These are phyloP conservation scores for Megalurothrips usitatus DNA, from an alignment of 2,888 invertebrate species.

Conservation along the genomic window DNA sequence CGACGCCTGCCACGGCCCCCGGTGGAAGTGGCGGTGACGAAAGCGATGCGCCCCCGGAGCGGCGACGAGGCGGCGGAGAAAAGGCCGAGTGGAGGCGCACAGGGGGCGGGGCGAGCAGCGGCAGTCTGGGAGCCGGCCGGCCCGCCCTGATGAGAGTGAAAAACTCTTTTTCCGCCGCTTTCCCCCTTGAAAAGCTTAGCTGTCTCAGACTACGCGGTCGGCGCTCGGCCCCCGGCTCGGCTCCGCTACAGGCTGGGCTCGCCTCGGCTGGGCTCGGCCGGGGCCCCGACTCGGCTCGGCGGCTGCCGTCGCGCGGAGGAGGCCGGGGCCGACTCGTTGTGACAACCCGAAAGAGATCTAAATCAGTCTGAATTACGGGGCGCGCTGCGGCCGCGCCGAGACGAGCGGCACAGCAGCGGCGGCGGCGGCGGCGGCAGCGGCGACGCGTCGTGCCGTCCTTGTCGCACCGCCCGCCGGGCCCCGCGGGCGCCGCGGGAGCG, in stretches of 20 bases:
- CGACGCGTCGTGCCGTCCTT: background rate
- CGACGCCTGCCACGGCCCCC: background rate
- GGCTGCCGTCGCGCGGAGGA: background rate
- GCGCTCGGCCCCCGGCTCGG: too few species aligned
- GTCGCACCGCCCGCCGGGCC: background rate
- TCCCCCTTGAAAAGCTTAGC: background rate
- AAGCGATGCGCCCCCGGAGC: background rate
- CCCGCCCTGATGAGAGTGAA: slow-evolving; percentile 8
- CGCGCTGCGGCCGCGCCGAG: background rate
- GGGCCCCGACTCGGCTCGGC: slow-evolving; percentile 11
- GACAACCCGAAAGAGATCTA: slow-evolving; percentile 22
- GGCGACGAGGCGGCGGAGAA: background rate
- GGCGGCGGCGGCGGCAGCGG: background rate
- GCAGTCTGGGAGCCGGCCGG: slow-evolving; percentile 2
- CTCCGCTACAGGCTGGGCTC: background rate
- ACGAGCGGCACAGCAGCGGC: background rate
- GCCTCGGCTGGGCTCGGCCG: background rate
- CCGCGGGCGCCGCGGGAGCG: background rate
- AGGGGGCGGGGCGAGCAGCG: background rate
- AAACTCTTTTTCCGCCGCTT: background rate
- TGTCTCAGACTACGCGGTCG: background rate
- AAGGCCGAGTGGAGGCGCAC: background rate
- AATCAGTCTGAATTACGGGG: slow-evolving; percentile 24
- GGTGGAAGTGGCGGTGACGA: too few species aligned
- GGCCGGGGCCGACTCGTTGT: background rate